Percentiles rank a stretch among this genome's conserved stretches.
phyloP scores from a whole-genome alignment of 2,113 vertebrate genomes.

The Chinchilla lanigera region DNA sequence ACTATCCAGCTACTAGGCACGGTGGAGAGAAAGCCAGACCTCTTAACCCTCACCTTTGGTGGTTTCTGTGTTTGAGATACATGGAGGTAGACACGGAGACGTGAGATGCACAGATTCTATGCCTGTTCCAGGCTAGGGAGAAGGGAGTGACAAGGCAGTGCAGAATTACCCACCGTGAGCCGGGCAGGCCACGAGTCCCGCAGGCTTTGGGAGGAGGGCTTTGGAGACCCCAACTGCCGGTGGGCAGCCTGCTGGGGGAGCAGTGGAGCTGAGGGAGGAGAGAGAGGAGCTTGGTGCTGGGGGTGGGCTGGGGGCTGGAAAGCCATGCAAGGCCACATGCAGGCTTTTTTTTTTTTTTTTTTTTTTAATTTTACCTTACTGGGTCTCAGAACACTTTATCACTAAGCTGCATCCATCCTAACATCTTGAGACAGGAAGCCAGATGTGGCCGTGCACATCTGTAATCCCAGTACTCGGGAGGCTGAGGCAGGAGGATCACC shows the following conservation, averaged over 20 bases:
- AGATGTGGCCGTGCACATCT: not conserved
- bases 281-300: too few relatives aligned
- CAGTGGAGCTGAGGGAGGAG: not conserved
- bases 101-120: not conserved
- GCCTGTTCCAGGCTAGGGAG: constrained; percentile 29
- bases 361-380: not conserved
- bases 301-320: not conserved
- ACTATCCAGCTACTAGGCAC: not conserved
- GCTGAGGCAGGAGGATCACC: not conserved
- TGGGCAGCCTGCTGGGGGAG: not conserved
- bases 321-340: not conserved
- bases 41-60: not conserved
- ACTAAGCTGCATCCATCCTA: not conserved
- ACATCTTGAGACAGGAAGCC: not conserved
- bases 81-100: not conserved
- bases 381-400: not conserved
- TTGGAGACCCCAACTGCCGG: not conserved
- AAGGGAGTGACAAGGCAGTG: constrained; percentile 1
- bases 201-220: not conserved
- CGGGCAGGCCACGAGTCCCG: not conserved
- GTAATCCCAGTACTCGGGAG: not conserved
- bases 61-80: not conserved
- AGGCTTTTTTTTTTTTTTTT: too few relatives aligned
- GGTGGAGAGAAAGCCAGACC: not conserved
- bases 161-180: not conserved